Base-by-base conservation (phyloP, 2,888 invertebrate species). In the Eupeodes luniger region DNA sequence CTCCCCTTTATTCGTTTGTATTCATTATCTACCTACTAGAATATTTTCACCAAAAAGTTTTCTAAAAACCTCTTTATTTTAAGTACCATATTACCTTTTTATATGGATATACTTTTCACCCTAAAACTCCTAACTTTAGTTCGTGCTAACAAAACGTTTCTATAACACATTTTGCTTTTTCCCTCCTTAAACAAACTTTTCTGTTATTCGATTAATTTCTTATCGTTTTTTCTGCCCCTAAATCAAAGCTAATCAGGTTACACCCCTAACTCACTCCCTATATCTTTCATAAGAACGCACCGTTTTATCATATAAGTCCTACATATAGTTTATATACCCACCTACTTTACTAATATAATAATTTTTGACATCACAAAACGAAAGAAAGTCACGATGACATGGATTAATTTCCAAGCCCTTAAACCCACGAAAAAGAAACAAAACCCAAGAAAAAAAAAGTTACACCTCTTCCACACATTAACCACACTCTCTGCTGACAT, bases 241-340 rank as follows among this genome's bases (percentile, higher is more conserved):
- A 66, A 66, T 66, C 66, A 66, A 66, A 66, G 49, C n/a, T 66
- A 49, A 66, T 66, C 14, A 66, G 66, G 66, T 66, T 66, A 27
- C 27, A 66, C 47, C 47, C 47, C 27, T 10, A 19, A 4, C 19
- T 27, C 47, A 27, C 12, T 16, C 16, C 14, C 14, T 7, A 5
- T 27, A 0, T 1, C 2, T 57, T 14, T 59, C 59, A 6, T 59
- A 59, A 59, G 5, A 3, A 4, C 2, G 40, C 5, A 40, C 40
- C 6, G 9, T 40, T 40, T 40, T 27, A 27, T 27, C 2, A 27
- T 27, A 27, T 27, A 27, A 27, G 1, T 27, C 27, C 27, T 27
- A 27, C 40, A 5, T 40, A 40, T 5, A 1, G 0, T 4, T 0
- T 9, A 40, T 9, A 5, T 40, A 7, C 40, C 40, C 40, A 40